These are phyloP conservation scores for Otus scops DNA, from an alignment of 2,797 vertebrate genomes.

Conservation along the genomic window DNA sequence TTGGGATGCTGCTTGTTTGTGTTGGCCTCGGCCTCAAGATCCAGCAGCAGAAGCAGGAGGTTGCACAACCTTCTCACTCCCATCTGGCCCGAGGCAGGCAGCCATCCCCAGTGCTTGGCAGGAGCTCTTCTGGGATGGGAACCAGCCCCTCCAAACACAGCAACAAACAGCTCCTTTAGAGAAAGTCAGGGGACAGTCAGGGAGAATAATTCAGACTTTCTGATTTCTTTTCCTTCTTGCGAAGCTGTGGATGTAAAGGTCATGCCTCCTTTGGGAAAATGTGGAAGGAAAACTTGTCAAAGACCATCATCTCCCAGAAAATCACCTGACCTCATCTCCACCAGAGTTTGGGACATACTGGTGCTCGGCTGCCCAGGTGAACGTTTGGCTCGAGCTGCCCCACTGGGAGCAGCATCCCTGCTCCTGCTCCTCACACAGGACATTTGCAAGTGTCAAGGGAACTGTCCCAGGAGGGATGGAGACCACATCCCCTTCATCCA, in stretches of 20 bases:
- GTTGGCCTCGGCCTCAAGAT: not conserved
- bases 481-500: not conserved
- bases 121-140: not conserved
- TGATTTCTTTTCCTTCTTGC: not conserved
- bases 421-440: not conserved
- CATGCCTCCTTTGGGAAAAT: not conserved
- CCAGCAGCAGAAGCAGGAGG: not conserved
- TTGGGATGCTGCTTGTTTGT: not conserved
- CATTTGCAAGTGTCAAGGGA: not conserved
- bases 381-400: fast-evolving
- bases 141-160: not conserved
- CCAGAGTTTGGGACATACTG: not conserved
- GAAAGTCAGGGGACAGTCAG: not conserved
- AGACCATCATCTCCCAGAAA: not conserved
- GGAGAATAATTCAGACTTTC: not conserved
- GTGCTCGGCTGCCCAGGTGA: fast-evolving
- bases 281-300: not conserved
- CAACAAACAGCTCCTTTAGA: not conserved
- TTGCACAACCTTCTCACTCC: not conserved
- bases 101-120: not conserved
- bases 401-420: not conserved
- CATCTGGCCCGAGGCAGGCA: not conserved
- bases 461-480: too few relatives aligned
- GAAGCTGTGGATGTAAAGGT: not conserved
- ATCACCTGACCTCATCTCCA: not conserved